These are phyloP conservation scores for Quadriops clusia DNA, from an alignment of 2,888 invertebrate species.

Conservation along the genomic window DNA sequence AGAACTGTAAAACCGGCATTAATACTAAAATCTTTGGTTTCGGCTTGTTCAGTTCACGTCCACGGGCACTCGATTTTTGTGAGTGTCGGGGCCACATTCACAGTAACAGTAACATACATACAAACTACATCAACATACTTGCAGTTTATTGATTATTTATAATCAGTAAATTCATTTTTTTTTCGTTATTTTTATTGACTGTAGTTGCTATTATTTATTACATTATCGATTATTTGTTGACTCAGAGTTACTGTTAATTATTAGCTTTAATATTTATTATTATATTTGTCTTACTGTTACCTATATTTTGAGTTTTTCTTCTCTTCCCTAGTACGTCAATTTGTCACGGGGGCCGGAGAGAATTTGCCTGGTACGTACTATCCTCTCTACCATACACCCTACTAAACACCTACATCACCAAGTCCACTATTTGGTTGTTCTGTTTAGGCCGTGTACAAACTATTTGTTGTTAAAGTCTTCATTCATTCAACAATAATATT, in stretches of 20 bases:
- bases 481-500: too few species aligned
- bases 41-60: too few species aligned
- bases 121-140: constrained; percentile 35
- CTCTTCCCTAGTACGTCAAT: constrained; percentile 42
- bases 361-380: constrained; percentile 41
- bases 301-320: constrained; percentile 41
- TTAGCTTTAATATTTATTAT: constrained; percentile 20
- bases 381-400: constrained; percentile 35
- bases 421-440: constrained; percentile 36
- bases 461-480: too few species aligned
- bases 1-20: too few species aligned
- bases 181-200: constrained; percentile 32
- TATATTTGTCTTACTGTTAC: constrained; percentile 36
- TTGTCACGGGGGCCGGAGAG: constrained; percentile 42
- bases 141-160: constrained; percentile 29
- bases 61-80: constrained; percentile 1
- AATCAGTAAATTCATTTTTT: constrained; percentile 27
- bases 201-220: constrained; percentile 34
- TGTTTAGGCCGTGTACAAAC: too few species aligned
- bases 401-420: constrained; percentile 34
- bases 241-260: constrained; percentile 31
- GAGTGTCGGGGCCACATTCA: constrained; percentile 17
- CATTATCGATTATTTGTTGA: constrained; percentile 25
- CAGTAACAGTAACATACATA: constrained; percentile 35
- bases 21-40: too few species aligned